Evolutionary conservation across 2,888 invertebrate species (phyloP), one percentile per base, ranked within the genome.

Genomic region (Brenthis daphne): DNA sequence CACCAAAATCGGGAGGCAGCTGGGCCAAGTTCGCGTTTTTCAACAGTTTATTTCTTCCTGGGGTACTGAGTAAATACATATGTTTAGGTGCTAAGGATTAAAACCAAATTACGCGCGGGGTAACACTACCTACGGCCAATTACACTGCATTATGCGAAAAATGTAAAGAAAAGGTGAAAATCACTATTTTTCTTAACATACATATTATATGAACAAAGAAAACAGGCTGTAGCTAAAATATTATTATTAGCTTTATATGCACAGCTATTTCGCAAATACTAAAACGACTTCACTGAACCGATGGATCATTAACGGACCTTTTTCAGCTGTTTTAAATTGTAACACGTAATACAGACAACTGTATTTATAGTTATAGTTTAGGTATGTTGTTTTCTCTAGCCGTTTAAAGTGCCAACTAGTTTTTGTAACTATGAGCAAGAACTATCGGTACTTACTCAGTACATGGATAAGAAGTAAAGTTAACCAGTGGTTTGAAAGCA

Each of bases 391-490:
- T 53, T 16, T 51, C 8, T 53, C 6, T 8, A 16, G 51, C 8
- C 51, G 0, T 50, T 13, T n/a, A 50, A 50, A 50, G n/a, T 50
- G 13, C 14, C 29, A 29, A 29, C 29, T 29, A 29, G 29, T 29
- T 29, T 29, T 29, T 29, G 29, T 29, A 29, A 29, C 0, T 29
- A 29, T 29, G 4, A 29, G 29, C 50, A n/a, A 12, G 14, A 47
- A 47, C 33, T 20, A 43, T 12, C 11, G 3, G 6, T 55, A 83
- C 90, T 89, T 82, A 91, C 92, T 92, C 91, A 13, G 92, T 92
- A 68, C 90, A 90, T 5, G 91, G 90, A 77, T 92, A 91, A 0
- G 91, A 92, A 8, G 91, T 92, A 71, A 91, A 92, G 74, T 92
- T 92, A 63, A 90, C 91, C 12, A 92, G 82, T 3, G 92, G 89